Evolutionary conservation across 2,888 invertebrate genomes (phyloP).

Genomic region (Globia sparganii): DNA sequence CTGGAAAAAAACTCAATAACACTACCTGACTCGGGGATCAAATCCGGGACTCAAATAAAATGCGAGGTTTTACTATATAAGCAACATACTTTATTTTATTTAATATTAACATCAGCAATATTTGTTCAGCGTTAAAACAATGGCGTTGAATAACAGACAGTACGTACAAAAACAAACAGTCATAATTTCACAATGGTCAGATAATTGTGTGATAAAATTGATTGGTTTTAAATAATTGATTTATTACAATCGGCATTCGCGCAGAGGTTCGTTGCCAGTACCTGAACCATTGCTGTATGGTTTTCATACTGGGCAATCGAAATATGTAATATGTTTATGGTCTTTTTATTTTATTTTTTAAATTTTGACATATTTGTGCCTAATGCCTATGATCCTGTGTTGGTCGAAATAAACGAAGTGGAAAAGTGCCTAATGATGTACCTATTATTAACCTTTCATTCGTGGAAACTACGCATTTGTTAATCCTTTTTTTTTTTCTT

Average conservation of each 20-base stretch:
- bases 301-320: no score
- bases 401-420: neutral
- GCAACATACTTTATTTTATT: neutral
- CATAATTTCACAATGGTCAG: neutral
- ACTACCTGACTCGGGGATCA: neutral
- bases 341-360: no score
- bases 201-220: slow-evolving; percentile 4
- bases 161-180: neutral
- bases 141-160: neutral
- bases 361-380: no score
- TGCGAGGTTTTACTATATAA: neutral
- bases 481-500: neutral
- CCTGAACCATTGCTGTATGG: no score
- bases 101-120: neutral
- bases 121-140: slow-evolving; percentile 1
- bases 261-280: no score
- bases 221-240: slow-evolving; percentile 8
- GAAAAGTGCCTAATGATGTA: neutral
- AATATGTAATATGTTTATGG: no score
- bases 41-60: neutral
- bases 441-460: neutral
- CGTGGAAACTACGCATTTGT: neutral
- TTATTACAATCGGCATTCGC: no score
- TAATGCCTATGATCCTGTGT: no score
- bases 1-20: neutral